A percentile compares a stretch with the other conserved stretches of the same genome.
These are phyloP conservation scores for Carassius auratus DNA, from an alignment of 2,113 vertebrate genomes.

Conservation along the genomic window DNA sequence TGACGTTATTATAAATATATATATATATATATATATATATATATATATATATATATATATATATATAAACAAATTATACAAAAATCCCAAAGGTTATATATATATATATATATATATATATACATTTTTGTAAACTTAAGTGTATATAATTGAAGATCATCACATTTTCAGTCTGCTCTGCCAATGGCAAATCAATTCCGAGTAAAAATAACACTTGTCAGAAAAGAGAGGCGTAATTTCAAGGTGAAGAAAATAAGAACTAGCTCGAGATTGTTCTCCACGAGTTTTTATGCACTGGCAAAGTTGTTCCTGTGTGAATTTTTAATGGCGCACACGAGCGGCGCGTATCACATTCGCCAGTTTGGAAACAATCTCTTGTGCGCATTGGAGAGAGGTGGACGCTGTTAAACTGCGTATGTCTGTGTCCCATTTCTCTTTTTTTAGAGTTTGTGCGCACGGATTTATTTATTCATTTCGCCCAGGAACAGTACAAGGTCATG, in stretches of 20 bases:
- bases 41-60: no score
- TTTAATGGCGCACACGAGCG: conserved; percentile 73
- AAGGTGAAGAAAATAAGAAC: conserved; percentile 25
- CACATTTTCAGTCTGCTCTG: neutral
- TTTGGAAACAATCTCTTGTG: conserved; percentile 70
- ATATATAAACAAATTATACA: neutral
- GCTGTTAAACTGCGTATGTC: conserved; percentile 60
- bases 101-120: neutral
- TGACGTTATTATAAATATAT: neutral
- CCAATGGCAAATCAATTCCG: neutral
- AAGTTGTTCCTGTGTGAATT: conserved; percentile 78
- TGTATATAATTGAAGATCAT: neutral
- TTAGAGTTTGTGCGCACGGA: neutral
- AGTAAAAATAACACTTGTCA: neutral
- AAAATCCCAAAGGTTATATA: no score
- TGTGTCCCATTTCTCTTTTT: neutral
- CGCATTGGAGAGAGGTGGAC: conserved; percentile 67
- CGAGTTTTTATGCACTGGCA: conserved; percentile 67
- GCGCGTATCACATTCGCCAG: conserved; percentile 73
- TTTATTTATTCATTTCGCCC: conserved; percentile 26
- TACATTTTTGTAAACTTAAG: neutral
- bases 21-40: no score
- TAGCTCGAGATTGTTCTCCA: conserved; percentile 40
- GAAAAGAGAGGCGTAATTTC: neutral
- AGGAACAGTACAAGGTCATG: neutral